Evolutionary conservation across 2,113 vertebrate species (phyloP), one percentile per base, ranked within the genome.

Genomic region (Phodopus roborovskii): DNA sequence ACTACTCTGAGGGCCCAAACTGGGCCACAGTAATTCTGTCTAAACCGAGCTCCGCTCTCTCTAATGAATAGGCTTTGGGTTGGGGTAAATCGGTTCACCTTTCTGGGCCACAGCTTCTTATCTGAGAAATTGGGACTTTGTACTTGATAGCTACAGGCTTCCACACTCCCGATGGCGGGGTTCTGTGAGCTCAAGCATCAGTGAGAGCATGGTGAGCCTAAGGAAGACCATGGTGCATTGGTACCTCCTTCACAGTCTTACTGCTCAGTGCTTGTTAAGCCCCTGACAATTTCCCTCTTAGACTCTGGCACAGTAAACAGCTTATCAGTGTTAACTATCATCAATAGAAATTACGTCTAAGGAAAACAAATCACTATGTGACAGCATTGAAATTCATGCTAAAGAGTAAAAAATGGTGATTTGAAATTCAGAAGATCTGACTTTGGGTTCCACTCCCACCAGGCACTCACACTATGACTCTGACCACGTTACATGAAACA

Each of bases 81-180:
- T 81, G 17, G 33, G 82, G 74, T 56, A 90, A 90, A 84, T 95
- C 88, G 66, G 45, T 92, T 60, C 66, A 13, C 68, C 53, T 92
- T 97, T 89, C 88, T 85, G 60, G 53, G 82, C 91, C 82, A 91
- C 45, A 26, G 62, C 3, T 50, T 92, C 91, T 88, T 68, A 82
- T n/a, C 42, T 20, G 7, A 93, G 91, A 73, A 95, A 92, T 91
- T 66, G 90, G 56, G 88, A 83, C 60, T 56, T 56, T 39, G 60
- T 53, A 53, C 42, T 79, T 84, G 62, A 89, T 64, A 53, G 87
- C 70, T 83, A 15, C 45, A 64, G 36, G n/a, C 42, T 48, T 94
- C 39, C 62, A 26, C 7, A n/a, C 50, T 5, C n/a, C 77, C 13
- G 22, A 39, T 33, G 22, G 17, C n/a, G 22, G 60, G 71, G 36